A percentile compares a stretch with the other conserved stretches of the same genome.
Conservation (phyloP, 2,888 invertebrate genomes). For the Lathronympha strigana region DNA sequence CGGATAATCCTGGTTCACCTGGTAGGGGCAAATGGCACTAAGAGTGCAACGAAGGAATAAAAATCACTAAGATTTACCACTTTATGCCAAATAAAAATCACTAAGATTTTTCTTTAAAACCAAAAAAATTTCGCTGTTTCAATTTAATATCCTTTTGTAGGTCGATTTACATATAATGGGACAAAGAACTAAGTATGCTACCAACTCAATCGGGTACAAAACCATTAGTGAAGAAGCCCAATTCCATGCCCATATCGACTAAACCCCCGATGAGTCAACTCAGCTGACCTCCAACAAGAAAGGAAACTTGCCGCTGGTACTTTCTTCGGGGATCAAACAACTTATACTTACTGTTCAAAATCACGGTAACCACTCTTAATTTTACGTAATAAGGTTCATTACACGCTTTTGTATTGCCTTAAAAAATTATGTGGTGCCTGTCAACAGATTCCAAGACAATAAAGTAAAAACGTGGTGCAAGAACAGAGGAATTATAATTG, state of each 20-base stretch:
- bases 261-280: slow-evolving; percentile 56
- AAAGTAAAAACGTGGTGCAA: slow-evolving; percentile 32
- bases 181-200: too few species aligned
- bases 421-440: slow-evolving; percentile 1
- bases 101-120: not conserved
- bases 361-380: slow-evolving; percentile 9
- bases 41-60: too few species aligned
- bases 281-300: slow-evolving; percentile 50
- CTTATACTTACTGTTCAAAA: slow-evolving; percentile 30
- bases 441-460: slow-evolving; percentile 35
- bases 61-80: too few species aligned
- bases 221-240: slow-evolving; percentile 22
- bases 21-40: too few species aligned
- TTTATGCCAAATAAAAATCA: too few species aligned
- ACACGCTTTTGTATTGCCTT: not conserved
- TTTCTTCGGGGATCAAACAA: slow-evolving; percentile 49
- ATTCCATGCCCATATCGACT: slow-evolving; percentile 51
- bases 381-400: slow-evolving; percentile 23
- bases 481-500: slow-evolving; percentile 34
- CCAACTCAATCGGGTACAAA: not conserved
- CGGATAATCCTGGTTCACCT: too few species aligned
- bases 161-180: not conserved
- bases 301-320: slow-evolving; percentile 57
- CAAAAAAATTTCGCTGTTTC: not conserved
- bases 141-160: not conserved